Evolutionary conservation across 2,888 invertebrate species (phyloP).

Genomic region (Tenthredo livida): DNA sequence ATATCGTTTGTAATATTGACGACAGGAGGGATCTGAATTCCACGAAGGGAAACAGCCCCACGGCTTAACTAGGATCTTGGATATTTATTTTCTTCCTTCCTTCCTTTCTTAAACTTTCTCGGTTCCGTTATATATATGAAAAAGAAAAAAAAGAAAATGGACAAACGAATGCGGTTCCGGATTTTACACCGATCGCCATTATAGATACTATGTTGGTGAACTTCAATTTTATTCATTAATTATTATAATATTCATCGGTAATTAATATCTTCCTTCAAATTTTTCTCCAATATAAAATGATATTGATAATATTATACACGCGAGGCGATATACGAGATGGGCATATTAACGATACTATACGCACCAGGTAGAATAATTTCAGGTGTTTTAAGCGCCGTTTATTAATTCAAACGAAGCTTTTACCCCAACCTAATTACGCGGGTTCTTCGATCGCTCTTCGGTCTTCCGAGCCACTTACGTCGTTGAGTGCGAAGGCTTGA

Average conservation of each 20-base stretch:
- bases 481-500: slow-evolving; percentile 33
- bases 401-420: slow-evolving; percentile 49
- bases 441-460: slow-evolving; percentile 46
- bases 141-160: neutral
- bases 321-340: neutral
- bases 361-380: neutral
- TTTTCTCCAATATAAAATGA: neutral
- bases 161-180: neutral
- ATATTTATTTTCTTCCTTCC: slow-evolving; percentile 59
- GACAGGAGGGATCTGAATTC: slow-evolving; percentile 57
- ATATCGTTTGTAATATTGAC: slow-evolving; percentile 59
- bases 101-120: neutral
- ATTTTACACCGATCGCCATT: neutral
- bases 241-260: neutral
- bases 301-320: neutral
- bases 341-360: neutral
- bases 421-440: slow-evolving; percentile 34
- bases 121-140: neutral
- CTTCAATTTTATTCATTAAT: neutral
- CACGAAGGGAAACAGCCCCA: slow-evolving; percentile 50
- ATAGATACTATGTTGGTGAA: neutral
- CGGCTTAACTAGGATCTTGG: slow-evolving; percentile 62
- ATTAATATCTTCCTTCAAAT: neutral
- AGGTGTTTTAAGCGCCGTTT: slow-evolving; percentile 18
- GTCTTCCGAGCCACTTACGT: slow-evolving; percentile 39